These are phyloP conservation scores for Haemorhous mexicanus DNA, from an alignment of 2,113 vertebrate genomes.

Conservation along the genomic window DNA sequence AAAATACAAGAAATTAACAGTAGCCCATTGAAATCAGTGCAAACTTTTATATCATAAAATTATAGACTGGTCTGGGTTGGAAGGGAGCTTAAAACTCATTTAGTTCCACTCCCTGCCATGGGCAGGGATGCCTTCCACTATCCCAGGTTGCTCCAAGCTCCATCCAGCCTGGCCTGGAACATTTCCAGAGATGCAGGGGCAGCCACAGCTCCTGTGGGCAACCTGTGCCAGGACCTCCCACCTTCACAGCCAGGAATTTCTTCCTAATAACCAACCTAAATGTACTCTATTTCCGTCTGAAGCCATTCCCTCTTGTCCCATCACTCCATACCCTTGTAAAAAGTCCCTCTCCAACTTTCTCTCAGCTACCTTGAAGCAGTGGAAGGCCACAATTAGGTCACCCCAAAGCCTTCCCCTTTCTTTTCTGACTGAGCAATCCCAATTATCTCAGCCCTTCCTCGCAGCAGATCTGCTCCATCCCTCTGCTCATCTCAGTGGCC, in stretches of 20 bases:
- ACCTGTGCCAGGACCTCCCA: background rate
- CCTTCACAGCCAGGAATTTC: background rate
- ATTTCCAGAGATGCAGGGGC: background rate
- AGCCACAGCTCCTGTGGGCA: background rate
- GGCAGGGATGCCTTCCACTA: background rate
- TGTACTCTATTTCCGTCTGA: background rate
- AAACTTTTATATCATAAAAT: background rate
- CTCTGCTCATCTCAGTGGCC: background rate
- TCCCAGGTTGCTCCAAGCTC: background rate
- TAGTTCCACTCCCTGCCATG: background rate
- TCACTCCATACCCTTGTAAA: background rate
- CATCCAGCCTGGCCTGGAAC: background rate
- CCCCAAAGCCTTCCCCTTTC: background rate
- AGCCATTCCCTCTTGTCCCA: background rate
- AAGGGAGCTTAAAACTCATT: background rate
- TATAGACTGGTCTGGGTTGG: background rate
- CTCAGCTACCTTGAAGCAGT: background rate
- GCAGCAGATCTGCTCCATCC: background rate
- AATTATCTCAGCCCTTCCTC: background rate
- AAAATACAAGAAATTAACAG: background rate
- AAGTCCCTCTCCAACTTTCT: background rate
- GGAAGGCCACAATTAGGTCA: background rate
- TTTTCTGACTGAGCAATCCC: background rate
- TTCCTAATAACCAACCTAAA: background rate
- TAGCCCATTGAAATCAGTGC: background rate